Conservation (phyloP, 2,113 vertebrate species). For the Bambusicola thoracicus region DNA sequence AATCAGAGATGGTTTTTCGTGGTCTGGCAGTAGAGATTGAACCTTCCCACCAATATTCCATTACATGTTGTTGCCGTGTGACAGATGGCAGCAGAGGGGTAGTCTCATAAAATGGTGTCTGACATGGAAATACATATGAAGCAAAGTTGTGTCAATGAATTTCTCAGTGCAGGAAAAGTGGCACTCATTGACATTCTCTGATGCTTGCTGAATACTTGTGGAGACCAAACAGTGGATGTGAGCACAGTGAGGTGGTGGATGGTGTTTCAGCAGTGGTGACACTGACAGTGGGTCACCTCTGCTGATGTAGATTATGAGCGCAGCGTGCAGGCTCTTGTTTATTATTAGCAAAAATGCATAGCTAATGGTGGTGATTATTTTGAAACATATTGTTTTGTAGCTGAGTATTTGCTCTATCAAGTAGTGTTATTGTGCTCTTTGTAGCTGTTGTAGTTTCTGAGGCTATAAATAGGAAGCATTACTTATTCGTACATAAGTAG, state of each 20-base stretch:
- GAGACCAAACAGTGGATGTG: neutral
- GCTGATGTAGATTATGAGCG: neutral
- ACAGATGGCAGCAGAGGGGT: neutral
- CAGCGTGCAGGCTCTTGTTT: neutral
- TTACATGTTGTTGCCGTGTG: neutral
- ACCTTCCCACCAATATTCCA: neutral
- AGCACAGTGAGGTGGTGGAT: neutral
- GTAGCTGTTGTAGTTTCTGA: neutral
- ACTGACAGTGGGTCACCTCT: neutral
- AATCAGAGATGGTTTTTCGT: neutral
- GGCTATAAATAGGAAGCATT: neutral
- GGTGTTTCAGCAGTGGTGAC: neutral
- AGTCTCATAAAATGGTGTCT: neutral
- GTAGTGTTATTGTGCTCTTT: neutral
- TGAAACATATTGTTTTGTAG: neutral
- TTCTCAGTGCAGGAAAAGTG: neutral
- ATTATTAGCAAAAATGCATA: neutral
- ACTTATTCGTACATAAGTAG: neutral
- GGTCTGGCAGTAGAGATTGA: neutral
- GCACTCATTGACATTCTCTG: neutral
- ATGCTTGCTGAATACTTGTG: neutral
- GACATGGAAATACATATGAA: neutral
- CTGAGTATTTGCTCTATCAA: neutral
- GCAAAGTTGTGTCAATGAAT: neutral
- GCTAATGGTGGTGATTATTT: neutral